Conservation (phyloP, 2,797 vertebrate genomes). For the Sardinella longiceps region DNA sequence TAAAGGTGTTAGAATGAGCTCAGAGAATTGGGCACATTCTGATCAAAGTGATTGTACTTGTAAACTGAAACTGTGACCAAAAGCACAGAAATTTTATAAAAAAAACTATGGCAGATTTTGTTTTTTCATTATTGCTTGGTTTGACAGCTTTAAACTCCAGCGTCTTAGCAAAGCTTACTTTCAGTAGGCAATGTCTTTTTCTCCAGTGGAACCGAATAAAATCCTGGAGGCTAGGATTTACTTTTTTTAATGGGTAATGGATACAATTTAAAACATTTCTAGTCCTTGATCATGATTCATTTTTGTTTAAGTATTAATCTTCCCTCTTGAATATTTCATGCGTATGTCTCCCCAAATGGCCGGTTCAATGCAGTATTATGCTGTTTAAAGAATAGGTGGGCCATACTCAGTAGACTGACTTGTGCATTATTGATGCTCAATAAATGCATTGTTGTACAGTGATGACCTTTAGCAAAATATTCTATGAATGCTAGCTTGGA, state of each 20-base stretch:
- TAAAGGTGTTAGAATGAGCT: conserved; percentile 17
- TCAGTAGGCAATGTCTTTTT: too few relatives aligned
- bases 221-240: neutral
- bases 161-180: too few relatives aligned
- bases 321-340: neutral
- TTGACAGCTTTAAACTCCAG: too few relatives aligned
- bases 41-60: neutral
- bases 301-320: conserved; percentile 11
- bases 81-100: too few relatives aligned
- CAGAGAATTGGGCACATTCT: neutral
- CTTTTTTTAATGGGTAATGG: neutral
- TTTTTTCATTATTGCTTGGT: too few relatives aligned
- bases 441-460: conserved; percentile 5
- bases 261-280: neutral
- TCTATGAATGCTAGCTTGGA: neutral
- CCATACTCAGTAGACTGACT: neutral
- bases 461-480: neutral
- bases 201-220: neutral
- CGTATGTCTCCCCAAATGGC: neutral
- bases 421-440: neutral
- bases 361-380: neutral
- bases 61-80: too few relatives aligned
- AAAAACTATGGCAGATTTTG: too few relatives aligned
- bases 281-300: neutral
- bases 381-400: neutral